phyloP scores from a whole-genome alignment of 1,140 invertebrate genomes.

The Danaus plexippus region DNA sequence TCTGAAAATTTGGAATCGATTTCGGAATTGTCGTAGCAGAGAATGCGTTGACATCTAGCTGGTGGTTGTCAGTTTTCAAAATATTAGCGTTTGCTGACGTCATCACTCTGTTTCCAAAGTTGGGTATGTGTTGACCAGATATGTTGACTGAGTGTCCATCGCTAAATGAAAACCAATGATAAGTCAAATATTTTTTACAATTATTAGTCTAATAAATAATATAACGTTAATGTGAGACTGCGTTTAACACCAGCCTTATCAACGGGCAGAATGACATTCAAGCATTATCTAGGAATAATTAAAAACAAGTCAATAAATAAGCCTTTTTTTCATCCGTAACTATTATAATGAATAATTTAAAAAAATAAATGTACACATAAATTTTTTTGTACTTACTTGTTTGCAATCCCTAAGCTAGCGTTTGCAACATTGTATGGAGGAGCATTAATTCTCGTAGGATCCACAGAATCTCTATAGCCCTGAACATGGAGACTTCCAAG shows the following conservation, averaged over 20 bases:
- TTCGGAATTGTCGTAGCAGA: constrained; percentile 27
- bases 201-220: no score
- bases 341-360: constrained; percentile 5
- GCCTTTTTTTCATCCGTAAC: no score
- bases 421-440: constrained; percentile 7
- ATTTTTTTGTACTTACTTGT: constrained; percentile 11
- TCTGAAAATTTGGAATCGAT: constrained; percentile 25
- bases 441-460: constrained; percentile 10
- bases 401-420: constrained; percentile 6
- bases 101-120: constrained; percentile 23
- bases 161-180: neutral
- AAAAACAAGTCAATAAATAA: no score
- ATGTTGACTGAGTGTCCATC: constrained; percentile 9
- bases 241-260: no score
- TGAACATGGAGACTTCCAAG: constrained; percentile 3
- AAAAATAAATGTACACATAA: neutral
- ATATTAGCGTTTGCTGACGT: constrained; percentile 25
- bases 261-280: no score
- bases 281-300: no score
- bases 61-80: constrained; percentile 27
- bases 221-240: no score
- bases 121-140: constrained; percentile 18
- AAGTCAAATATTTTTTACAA: no score
- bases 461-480: constrained; percentile 4
- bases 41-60: constrained; percentile 31